Evolutionary conservation across 1,140 invertebrate species (phyloP), one percentile per base, ranked within the genome.

Genomic region (Portunus trituberculatus): DNA sequence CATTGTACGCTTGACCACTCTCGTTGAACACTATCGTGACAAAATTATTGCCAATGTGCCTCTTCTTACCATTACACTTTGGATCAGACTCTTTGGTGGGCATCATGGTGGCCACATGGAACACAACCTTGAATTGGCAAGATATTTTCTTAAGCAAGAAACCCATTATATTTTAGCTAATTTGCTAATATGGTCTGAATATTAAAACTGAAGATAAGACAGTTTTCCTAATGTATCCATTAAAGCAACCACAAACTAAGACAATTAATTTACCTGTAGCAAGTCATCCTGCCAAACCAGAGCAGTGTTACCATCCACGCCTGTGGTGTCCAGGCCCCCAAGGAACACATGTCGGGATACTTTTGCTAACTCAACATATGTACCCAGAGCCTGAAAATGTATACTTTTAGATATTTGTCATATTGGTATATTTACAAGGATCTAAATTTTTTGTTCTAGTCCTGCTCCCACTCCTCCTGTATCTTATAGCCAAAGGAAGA

Each of bases 21-120:
- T 99, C 99, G 97, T 99, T 99, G 97, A 99, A 99, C 25, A 99
- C 98, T 96, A 99, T 99, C 92, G 98, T 98, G n/a, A 99, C 99
- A 97, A 98, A 99, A 97, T 99, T 98, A 97, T 99, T 99, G 96
- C 99, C 99, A 97, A 99, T 99, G 97, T 99, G 99, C 96, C 98
- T 98, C 97, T 99, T 99, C 97, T 99, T 99, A 92, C 98, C 98
- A 97, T 98, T 99, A 97, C 98, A 98, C 96, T 98, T 98, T 14
- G 98, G 98, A 98, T 99, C 99, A 83, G 97, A 98, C 67, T 98
- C 97, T 96, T 98, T 98, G 96, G 98, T 98, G 76, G 99, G 99
- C 99, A 99, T 99, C 95, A 99, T 97, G 0, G 99, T 99, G n/a
- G 99, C 99, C 82, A 99, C 98, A 97, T 99, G 99, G 97, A 99